phyloP scores from a whole-genome alignment of 2,888 invertebrate species.

The Chalcis sispes region DNA sequence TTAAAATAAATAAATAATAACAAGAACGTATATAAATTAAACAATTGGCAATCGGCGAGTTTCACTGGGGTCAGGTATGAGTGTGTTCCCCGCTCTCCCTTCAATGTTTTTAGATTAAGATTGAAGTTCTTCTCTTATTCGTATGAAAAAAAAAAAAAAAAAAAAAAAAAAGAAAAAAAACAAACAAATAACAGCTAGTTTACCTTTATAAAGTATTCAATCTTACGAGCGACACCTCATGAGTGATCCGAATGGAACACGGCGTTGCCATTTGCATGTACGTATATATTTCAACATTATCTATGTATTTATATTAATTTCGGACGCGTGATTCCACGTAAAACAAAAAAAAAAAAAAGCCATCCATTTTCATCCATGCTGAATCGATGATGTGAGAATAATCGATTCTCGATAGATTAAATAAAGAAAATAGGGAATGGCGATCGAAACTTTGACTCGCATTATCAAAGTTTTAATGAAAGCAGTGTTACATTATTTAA shows the following conservation, averaged over 20 bases:
- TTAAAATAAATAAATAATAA: constrained; percentile 33
- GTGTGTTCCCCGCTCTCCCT: constrained; percentile 73
- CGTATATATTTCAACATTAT: constrained; percentile 13
- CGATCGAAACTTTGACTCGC: not conserved
- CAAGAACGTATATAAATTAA: constrained; percentile 37
- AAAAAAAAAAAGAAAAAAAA: too few species aligned
- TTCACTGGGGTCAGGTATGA: constrained; percentile 76
- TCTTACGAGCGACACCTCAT: constrained; percentile 70
- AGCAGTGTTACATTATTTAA: not conserved
- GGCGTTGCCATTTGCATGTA: constrained; percentile 71
- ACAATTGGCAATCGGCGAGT: constrained; percentile 73
- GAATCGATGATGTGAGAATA: constrained; percentile 15
- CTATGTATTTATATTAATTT: constrained; percentile 16
- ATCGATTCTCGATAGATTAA: constrained; percentile 29
- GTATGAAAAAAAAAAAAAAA: not conserved
- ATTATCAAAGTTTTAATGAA: not conserved
- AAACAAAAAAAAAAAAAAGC: not conserved
- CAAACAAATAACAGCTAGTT: constrained; percentile 55
- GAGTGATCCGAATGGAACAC: constrained; percentile 70
- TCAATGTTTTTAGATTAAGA: constrained; percentile 69
- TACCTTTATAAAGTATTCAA: constrained; percentile 61
- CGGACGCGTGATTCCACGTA: constrained; percentile 38
- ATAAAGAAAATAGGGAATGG: constrained; percentile 4
- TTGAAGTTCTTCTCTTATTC: constrained; percentile 59
- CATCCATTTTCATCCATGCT: not conserved